Conservation (phyloP, 2,113 vertebrate genomes). For the Trogon surrucura region DNA sequence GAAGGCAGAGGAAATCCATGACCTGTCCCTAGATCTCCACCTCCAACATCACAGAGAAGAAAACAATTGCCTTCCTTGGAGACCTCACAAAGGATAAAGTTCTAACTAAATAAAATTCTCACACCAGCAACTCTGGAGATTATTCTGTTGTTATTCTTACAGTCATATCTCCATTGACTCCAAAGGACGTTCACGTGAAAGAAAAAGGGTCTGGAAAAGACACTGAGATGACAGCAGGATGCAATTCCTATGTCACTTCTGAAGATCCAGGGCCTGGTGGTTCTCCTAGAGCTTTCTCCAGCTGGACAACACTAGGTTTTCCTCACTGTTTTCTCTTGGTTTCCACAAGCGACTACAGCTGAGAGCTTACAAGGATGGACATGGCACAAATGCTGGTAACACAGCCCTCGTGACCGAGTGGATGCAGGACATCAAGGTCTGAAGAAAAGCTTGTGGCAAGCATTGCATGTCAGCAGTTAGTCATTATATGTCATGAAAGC, state of each 20-base stretch:
- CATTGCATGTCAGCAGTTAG: background rate
- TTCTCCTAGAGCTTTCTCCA: background rate
- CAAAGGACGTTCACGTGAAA: background rate
- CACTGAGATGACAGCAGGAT: background rate
- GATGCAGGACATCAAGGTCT: background rate
- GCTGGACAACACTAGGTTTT: background rate
- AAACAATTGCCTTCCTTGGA: constrained; percentile 33
- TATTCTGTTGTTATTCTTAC: background rate
- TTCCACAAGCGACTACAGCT: background rate
- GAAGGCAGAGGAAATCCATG: background rate
- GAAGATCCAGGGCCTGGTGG: background rate
- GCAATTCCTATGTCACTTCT: rapidly evolving
- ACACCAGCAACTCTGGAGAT: background rate
- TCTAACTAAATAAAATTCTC: background rate
- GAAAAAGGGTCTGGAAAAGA: background rate
- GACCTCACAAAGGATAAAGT: background rate
- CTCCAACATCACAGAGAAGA: constrained; percentile 16
- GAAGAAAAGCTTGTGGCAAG: background rate
- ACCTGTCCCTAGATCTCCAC: background rate
- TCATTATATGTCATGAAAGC: background rate
- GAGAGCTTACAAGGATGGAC: background rate
- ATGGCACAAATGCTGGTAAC: rapidly evolving
- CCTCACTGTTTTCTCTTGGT: background rate
- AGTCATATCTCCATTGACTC: background rate
- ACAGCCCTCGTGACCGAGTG: background rate